phyloP scores from a whole-genome alignment of 1,140 invertebrate species.

The Pollicipes pollicipes region DNA sequence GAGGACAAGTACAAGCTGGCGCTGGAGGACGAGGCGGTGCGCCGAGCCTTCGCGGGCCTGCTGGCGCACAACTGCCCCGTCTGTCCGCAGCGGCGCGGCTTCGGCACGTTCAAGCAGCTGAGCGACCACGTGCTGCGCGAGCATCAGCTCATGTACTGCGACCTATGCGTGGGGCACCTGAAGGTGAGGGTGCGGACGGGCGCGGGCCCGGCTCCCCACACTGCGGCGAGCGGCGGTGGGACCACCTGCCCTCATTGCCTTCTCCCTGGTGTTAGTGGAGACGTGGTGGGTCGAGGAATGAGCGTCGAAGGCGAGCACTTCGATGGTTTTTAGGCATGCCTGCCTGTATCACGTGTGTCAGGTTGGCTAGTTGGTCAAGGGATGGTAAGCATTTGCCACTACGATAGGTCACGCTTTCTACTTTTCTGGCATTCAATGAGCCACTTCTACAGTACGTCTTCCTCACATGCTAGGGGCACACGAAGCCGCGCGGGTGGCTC shows the following conservation, averaged over 20 bases:
- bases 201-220: background rate
- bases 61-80: slow-evolving; percentile 56
- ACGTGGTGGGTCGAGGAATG: background rate
- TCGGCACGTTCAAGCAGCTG: slow-evolving; percentile 51
- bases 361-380: background rate
- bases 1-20: slow-evolving; percentile 62
- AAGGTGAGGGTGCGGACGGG: slow-evolving; percentile 38
- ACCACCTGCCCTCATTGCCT: no score
- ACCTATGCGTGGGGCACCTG: slow-evolving; percentile 75
- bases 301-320: background rate
- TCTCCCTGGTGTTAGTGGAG: background rate
- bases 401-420: no score
- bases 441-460: no score
- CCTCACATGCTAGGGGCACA: no score
- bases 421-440: no score
- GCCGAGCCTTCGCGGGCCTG: slow-evolving; percentile 48
- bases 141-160: slow-evolving; percentile 74
- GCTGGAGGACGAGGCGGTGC: slow-evolving; percentile 52
- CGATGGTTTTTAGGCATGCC: background rate
- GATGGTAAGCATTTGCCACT: background rate
- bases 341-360: slow-evolving; percentile 10
- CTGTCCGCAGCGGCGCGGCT: slow-evolving; percentile 37
- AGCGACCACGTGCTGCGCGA: slow-evolving; percentile 64
- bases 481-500: no score
- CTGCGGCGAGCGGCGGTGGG: background rate